phyloP scores from a whole-genome alignment of 1,140 invertebrate genomes.

The Procambarus virginalis region DNA sequence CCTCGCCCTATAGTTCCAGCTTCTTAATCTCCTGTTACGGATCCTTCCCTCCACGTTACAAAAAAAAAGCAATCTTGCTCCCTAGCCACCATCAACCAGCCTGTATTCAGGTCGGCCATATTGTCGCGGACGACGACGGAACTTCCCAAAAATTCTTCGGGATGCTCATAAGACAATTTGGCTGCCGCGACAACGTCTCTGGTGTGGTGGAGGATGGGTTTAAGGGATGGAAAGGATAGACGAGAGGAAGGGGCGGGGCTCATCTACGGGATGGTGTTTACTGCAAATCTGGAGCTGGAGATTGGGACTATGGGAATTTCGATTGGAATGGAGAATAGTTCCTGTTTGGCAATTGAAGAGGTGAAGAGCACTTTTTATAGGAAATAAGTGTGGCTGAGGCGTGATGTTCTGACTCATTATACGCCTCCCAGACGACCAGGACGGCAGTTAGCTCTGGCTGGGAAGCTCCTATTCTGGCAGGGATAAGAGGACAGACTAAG shows the following conservation, averaged over 20 bases:
- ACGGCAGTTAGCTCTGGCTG: too few relatives aligned
- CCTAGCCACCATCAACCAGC: conserved; percentile 11
- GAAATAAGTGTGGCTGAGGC: too few relatives aligned
- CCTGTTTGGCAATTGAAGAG: not conserved
- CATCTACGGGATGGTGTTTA: too few relatives aligned
- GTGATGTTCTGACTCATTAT: too few relatives aligned
- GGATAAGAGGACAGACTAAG: too few relatives aligned
- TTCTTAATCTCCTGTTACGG: too few relatives aligned
- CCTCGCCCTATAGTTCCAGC: too few relatives aligned
- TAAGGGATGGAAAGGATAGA: not conserved
- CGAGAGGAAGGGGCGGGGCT: not conserved
- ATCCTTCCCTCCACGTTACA: not conserved
- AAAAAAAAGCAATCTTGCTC: conserved; percentile 7
- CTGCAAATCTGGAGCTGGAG: not conserved
- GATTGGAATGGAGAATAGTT: too few relatives aligned
- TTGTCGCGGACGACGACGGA: conserved; percentile 31
- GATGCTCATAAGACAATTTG: conserved; percentile 60
- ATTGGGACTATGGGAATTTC: not conserved
- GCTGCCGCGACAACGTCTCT: conserved; percentile 45
- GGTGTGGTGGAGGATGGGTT: conserved; percentile 38
- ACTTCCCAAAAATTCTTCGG: conserved; percentile 49
- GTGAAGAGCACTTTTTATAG: too few relatives aligned
- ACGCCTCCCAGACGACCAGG: too few relatives aligned
- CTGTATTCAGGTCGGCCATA: conserved; percentile 38
- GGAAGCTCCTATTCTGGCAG: too few relatives aligned